Evolutionary conservation across 2,113 vertebrate genomes (phyloP).

Genomic region (Cyprinodon brontotheroides): DNA sequence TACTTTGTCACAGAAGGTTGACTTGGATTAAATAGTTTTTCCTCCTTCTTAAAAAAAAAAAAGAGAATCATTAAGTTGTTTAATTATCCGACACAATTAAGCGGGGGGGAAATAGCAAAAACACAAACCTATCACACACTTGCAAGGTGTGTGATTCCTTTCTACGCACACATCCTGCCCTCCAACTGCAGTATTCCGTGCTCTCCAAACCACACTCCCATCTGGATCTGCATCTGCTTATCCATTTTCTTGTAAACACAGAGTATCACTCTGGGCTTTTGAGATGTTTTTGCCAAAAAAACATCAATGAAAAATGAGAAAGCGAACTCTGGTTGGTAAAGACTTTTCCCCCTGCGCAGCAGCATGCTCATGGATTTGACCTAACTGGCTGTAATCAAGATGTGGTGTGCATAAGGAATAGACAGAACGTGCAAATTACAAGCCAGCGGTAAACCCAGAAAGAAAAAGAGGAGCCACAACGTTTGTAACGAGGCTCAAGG

Average conservation of each 20-base stretch:
- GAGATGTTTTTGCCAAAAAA: slow-evolving; percentile 12
- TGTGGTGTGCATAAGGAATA: slow-evolving; percentile 11
- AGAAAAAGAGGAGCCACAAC: slow-evolving; percentile 7
- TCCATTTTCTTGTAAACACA: slow-evolving; percentile 13
- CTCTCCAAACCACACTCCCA: slow-evolving; percentile 17
- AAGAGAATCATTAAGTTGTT: not conserved
- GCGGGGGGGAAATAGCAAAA: not conserved
- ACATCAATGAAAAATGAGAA: slow-evolving; percentile 10
- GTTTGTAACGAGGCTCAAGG: slow-evolving; percentile 35
- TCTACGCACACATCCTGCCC: not conserved
- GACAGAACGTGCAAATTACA: slow-evolving; percentile 43
- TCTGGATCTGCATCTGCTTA: not conserved
- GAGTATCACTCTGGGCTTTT: not conserved
- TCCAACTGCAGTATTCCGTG: slow-evolving; percentile 8
- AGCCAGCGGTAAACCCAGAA: not conserved
- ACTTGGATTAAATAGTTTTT: not conserved
- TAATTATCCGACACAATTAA: not conserved
- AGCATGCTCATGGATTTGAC: slow-evolving; percentile 9
- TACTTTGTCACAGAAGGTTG: not conserved
- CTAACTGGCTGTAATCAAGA: slow-evolving; percentile 49
- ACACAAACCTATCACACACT: slow-evolving; percentile 12
- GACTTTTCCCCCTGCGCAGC: not conserved
- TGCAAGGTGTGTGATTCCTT: slow-evolving; percentile 40
- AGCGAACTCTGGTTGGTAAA: slow-evolving; percentile 11
- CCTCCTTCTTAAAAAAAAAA: not conserved